Conservation (phyloP, 2,113 vertebrate genomes). For the Dermatemys mawii region DNA sequence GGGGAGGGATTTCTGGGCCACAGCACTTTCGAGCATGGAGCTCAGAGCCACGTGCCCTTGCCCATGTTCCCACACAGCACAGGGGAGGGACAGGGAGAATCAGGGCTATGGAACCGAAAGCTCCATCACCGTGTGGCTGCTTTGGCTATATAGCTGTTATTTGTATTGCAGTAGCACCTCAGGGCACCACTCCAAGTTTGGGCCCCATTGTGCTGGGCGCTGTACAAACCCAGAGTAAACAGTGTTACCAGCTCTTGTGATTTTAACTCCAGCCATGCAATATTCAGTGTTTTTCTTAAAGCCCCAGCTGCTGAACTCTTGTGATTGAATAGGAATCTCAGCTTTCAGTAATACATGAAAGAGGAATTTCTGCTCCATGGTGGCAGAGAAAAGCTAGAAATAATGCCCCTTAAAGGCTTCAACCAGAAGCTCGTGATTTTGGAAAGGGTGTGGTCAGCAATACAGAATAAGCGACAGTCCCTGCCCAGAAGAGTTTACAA, state of each 20-base stretch:
- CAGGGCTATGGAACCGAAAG: not conserved
- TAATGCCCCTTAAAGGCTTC: not conserved
- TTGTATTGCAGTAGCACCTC: not conserved
- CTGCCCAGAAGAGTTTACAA: not conserved
- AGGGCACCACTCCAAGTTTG: not conserved
- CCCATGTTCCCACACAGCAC: not conserved
- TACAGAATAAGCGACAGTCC: not conserved
- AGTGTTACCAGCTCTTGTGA: not conserved
- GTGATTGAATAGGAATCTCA: not conserved
- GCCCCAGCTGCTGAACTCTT: not conserved
- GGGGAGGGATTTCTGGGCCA: not conserved
- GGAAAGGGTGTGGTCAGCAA: not conserved
- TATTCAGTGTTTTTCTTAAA: not conserved
- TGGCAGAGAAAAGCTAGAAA: not conserved
- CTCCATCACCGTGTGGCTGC: not conserved
- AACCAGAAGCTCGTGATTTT: not conserved
- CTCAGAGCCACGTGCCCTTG: not conserved
- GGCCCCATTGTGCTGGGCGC: fast-evolving
- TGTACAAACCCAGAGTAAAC: not conserved
- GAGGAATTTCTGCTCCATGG: not conserved
- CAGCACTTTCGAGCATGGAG: not conserved
- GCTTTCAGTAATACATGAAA: not conserved
- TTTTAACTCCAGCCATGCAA: not conserved
- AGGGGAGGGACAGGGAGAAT: not conserved
- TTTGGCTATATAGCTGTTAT: not conserved